Conservation (phyloP, 2,113 vertebrate genomes). For the Mesitornis unicolor region DNA sequence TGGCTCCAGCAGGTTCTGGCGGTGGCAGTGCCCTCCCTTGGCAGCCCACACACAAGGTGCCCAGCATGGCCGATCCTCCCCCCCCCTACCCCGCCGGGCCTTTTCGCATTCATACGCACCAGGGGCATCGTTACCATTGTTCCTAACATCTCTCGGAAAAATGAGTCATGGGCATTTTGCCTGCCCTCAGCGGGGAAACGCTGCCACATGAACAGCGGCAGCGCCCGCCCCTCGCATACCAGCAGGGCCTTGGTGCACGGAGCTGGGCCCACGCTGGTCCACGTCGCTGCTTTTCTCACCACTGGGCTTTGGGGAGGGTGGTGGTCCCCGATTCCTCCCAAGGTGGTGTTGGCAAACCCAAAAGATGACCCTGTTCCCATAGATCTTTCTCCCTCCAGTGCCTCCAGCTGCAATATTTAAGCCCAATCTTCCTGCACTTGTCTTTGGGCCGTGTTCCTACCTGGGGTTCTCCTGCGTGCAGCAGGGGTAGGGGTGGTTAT, state of each 20-base stretch:
- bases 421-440: background rate
- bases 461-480: background rate
- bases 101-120: slow-evolving; percentile 20
- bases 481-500: background rate
- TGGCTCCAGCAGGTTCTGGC: background rate
- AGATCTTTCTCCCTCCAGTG: background rate
- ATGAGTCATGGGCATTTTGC: slow-evolving; percentile 26
- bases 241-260: background rate
- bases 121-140: slow-evolving; percentile 23
- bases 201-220: slow-evolving; percentile 2
- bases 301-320: background rate
- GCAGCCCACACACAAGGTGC: slow-evolving; percentile 46
- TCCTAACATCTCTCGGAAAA: slow-evolving; percentile 27
- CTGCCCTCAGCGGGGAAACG: slow-evolving; percentile 10
- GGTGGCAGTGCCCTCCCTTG: background rate
- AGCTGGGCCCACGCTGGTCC: background rate
- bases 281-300: background rate
- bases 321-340: rapidly evolving
- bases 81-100: background rate
- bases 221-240: background rate
- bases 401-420: background rate
- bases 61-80: slow-evolving; percentile 7
- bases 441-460: background rate
- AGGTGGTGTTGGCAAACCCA: rapidly evolving
- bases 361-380: rapidly evolving